Base-by-base conservation (phyloP, 2,888 invertebrate species). In the Caenorhabditis japonica region DNA sequence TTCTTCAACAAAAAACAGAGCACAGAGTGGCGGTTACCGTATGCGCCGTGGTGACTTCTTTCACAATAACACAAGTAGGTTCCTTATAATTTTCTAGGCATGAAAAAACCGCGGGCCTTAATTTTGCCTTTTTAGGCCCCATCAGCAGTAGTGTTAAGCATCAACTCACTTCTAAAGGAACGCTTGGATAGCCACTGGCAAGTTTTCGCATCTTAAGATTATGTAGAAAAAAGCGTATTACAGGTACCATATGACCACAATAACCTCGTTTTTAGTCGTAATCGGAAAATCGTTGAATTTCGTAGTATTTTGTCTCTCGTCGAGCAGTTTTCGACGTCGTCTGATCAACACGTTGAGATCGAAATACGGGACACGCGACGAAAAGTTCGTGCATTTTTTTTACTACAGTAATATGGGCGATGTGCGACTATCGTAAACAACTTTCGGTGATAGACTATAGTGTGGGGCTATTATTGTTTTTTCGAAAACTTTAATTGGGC, bases 281-380 rank as follows among this genome's bases (percentile, higher is more conserved):
- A 56, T 85, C n/a, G 85, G 85, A n/a, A 83, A 85, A 56, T 69
- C 77, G 7, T 55, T 84, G 17, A 83, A 83, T 56, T 84, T 84
- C 36, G 79, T 83, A 15, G 79, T 84, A 8, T 84, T 84, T 70
- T 84, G 84, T 59, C 71, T 84, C 8, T 76, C 77, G n/a, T 80
- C 80, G 3, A 68, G 76, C 23, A 80, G 71, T 38, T 84, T 84
- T 53, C 79, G 84, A 7, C 72, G 77, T 7, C 76, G 79, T 3
- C 71, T 84, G 12, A 56, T 77, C 38, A 76, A 76, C 33, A 73
- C 74, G 1, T 49, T 77, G 1, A 51, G 77, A n/a, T 49, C 75
- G 8, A 77, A 77, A 56, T 75, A 73, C 41, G 75, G 76, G 4
- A 61, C 68, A 3, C 61, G 71, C 25, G 75, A 76, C 23, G 79